Conservation (phyloP, 2,113 vertebrate genomes). For the Eurystomus gularis region DNA sequence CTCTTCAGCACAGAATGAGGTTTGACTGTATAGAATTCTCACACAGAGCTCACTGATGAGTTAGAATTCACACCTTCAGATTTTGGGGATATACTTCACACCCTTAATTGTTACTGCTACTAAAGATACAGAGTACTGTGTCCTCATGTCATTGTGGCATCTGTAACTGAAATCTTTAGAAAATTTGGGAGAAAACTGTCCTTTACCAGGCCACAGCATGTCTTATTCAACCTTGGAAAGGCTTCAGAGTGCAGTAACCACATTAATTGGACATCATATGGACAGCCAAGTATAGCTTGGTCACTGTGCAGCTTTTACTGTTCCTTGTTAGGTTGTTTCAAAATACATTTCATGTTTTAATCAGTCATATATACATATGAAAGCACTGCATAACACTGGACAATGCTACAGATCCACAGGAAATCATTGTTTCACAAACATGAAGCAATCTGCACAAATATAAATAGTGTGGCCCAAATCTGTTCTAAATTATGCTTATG, state of each 20-base stretch:
- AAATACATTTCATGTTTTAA: conserved; percentile 24
- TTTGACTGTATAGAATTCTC: conserved; percentile 51
- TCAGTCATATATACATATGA: conserved; percentile 22
- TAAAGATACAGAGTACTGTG: conserved; percentile 26
- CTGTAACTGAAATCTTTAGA: neutral
- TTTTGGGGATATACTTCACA: conserved; percentile 64
- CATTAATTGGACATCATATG: conserved; percentile 6
- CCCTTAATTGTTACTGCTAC: conserved; percentile 40
- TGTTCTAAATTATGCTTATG: conserved; percentile 33
- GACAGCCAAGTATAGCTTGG: neutral
- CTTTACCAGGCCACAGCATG: conserved; percentile 2
- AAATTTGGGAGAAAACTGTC: neutral
- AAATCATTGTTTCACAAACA: conserved; percentile 37
- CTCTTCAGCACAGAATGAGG: conserved; percentile 43
- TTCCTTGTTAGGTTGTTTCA: conserved; percentile 19
- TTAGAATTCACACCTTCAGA: conserved; percentile 41
- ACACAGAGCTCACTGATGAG: neutral
- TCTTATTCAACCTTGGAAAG: conserved; percentile 21
- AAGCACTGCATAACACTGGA: conserved; percentile 26
- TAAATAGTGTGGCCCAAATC: neutral
- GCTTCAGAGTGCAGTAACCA: conserved; percentile 25
- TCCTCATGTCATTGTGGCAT: conserved; percentile 35
- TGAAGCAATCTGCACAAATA: conserved; percentile 35
- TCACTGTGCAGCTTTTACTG: conserved; percentile 21
- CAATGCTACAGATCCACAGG: conserved; percentile 31